Conservation (phyloP, 1,140 invertebrate species). For the Oryzaephilus surinamensis region DNA sequence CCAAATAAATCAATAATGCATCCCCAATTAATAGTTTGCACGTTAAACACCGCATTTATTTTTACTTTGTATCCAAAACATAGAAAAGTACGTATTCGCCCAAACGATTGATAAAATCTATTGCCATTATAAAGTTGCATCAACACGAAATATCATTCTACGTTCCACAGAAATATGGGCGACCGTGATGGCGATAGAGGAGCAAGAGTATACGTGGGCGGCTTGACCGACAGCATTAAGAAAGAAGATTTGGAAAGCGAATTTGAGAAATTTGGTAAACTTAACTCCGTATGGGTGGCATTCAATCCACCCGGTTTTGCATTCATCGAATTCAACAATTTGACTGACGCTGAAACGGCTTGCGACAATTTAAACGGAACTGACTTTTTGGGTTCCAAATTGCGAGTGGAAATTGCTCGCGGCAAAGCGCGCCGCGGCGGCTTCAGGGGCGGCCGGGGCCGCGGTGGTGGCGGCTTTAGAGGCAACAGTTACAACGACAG, state of each 20-base stretch:
- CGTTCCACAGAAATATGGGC: constrained; percentile 35
- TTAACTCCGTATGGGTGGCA: constrained; percentile 86
- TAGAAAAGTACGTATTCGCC: constrained; percentile 30
- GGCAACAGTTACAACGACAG: constrained; percentile 16
- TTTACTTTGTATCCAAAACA: constrained; percentile 17
- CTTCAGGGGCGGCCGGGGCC: constrained; percentile 28
- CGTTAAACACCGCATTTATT: constrained; percentile 14
- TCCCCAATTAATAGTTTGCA: constrained; percentile 14
- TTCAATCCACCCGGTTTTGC: constrained; percentile 94
- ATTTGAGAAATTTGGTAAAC: constrained; percentile 58
- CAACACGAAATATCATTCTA: constrained; percentile 29
- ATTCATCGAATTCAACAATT: constrained; percentile 96
- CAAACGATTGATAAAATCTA: constrained; percentile 25
- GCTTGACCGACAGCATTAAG: constrained; percentile 69
- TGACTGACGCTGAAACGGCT: constrained; percentile 87
- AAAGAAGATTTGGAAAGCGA: constrained; percentile 85
- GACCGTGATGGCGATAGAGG: constrained; percentile 41
- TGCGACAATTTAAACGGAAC: constrained; percentile 84
- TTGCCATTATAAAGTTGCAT: background rate
- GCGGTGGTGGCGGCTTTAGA: constrained; percentile 16
- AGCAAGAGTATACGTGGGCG: constrained; percentile 76
- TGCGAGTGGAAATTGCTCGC: constrained; percentile 72
- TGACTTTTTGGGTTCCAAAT: constrained; percentile 66
- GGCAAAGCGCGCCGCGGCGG: constrained; percentile 50
- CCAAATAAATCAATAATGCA: constrained; percentile 11